phyloP scores from a whole-genome alignment of 2,888 invertebrate species.

The Ditula angustiorana region DNA sequence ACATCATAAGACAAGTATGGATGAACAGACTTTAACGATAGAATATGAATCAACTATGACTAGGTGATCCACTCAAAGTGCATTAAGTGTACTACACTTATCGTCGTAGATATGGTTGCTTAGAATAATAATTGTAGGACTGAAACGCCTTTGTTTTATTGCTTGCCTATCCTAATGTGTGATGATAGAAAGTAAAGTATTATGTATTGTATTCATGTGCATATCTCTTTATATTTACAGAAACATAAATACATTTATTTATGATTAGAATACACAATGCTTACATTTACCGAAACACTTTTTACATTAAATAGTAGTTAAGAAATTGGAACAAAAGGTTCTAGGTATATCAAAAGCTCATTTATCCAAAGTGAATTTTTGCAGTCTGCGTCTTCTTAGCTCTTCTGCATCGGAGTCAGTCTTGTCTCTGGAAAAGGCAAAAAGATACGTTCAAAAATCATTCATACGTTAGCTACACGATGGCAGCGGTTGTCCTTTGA shows the following conservation, averaged over 20 bases:
- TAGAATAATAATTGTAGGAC: conserved; percentile 33
- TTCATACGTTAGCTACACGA: neutral
- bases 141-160: conserved; percentile 21
- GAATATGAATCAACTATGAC: no score
- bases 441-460: neutral
- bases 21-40: no score
- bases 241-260: conserved; percentile 82
- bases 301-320: conserved; percentile 80
- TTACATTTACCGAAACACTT: conserved; percentile 79
- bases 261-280: conserved; percentile 79
- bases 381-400: conserved; percentile 90
- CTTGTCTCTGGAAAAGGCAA: conserved; percentile 63
- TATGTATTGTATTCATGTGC: conserved; percentile 80
- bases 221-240: conserved; percentile 84
- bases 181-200: conserved; percentile 52
- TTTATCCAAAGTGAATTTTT: conserved; percentile 87
- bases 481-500: no score
- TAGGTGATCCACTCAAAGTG: no score
- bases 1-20: no score
- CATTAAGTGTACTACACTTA: no score
- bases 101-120: conserved; percentile 45
- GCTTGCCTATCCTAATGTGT: neutral
- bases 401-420: conserved; percentile 87
- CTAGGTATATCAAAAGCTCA: conserved; percentile 61
- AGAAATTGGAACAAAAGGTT: conserved; percentile 66